phyloP scores from a whole-genome alignment of 2,797 vertebrate species.

The Babyrousa celebensis region DNA sequence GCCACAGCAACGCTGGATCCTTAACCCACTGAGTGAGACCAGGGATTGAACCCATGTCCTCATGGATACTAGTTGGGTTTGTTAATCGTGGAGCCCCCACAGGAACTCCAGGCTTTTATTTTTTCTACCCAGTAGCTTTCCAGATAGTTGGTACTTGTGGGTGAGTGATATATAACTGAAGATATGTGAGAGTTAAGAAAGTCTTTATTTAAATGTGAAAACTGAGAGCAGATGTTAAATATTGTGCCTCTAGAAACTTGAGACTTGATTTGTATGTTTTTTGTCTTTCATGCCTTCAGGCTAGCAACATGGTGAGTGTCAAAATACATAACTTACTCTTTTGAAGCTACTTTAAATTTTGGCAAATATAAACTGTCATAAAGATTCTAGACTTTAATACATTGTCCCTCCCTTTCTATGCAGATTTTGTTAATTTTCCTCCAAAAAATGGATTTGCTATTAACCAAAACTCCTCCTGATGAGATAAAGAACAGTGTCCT shows the following conservation, averaged over 20 bases:
- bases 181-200: conserved; percentile 40
- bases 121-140: conserved; percentile 17
- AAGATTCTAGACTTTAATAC: conserved; percentile 60
- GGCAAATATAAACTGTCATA: conserved; percentile 6
- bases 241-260: conserved; percentile 85
- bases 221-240: conserved; percentile 58
- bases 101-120: neutral
- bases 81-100: too few species aligned
- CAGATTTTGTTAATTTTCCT: conserved; percentile 99
- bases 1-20: too few species aligned
- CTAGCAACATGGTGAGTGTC: conserved; percentile 99
- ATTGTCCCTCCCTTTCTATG: conserved; percentile 78
- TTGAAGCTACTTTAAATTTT: conserved; percentile 79
- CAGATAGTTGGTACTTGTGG: conserved; percentile 32
- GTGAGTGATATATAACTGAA: neutral
- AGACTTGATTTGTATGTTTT: conserved; percentile 90
- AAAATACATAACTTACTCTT: conserved; percentile 84
- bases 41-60: too few species aligned
- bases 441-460: conserved; percentile 99
- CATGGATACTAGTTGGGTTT: too few species aligned
- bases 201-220: conserved; percentile 66
- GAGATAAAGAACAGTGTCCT: conserved; percentile 98
- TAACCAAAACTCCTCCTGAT: conserved; percentile 98
- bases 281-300: conserved; percentile 97
- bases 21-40: too few species aligned